Percentiles rank a stretch among this genome's conserved stretches.
Evolutionary conservation across 2,113 vertebrate species (phyloP).

Genomic region (Thermophis baileyi): DNA sequence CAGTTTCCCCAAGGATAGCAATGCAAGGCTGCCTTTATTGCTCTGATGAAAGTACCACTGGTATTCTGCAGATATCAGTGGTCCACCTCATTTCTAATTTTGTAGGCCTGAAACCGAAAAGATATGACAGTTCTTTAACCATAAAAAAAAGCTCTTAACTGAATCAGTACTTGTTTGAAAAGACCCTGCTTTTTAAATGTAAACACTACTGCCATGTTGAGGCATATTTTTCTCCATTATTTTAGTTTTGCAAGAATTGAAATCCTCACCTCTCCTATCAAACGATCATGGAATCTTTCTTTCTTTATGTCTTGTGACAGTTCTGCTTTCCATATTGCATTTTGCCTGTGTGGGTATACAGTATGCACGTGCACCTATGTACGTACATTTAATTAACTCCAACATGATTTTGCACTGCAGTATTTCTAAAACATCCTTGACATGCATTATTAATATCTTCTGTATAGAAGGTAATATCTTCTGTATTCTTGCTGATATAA

Average conservation of each 20-base stretch:
- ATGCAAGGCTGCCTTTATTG: neutral
- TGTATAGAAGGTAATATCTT: neutral
- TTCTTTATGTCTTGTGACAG: neutral
- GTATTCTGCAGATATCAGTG: neutral
- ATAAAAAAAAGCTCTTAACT: neutral
- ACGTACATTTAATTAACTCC: conserved; percentile 44
- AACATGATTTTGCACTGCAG: neutral
- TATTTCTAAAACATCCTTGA: conserved; percentile 29
- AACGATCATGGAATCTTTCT: neutral
- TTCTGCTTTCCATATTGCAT: conserved; percentile 29
- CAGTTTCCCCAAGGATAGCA: too few relatives aligned
- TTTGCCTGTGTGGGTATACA: neutral
- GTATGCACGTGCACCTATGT: neutral
- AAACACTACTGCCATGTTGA: neutral
- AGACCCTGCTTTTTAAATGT: neutral
- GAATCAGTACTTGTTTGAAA: neutral
- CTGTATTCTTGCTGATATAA: neutral
- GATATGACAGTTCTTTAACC: neutral
- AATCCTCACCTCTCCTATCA: neutral
- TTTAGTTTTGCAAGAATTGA: conserved; percentile 13
- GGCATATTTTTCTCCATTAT: neutral
- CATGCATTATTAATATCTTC: conserved; percentile 56
- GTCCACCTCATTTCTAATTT: neutral
- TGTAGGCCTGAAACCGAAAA: neutral
- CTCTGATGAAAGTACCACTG: neutral